These are phyloP conservation scores for Sinodicranocentrus sp. DNA, from an alignment of 2,888 invertebrate species.

Conservation along the genomic window DNA sequence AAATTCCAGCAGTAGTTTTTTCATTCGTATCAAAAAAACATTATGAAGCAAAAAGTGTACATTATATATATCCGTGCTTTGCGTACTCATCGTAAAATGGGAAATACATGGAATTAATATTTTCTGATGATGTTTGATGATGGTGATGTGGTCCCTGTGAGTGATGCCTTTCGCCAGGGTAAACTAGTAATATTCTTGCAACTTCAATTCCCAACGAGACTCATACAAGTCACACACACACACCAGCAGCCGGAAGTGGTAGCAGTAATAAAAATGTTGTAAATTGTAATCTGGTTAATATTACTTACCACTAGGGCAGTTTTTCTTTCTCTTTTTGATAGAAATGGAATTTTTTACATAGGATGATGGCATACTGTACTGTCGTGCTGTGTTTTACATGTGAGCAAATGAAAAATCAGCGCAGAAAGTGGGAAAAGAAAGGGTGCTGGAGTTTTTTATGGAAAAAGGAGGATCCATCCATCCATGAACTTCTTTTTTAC, in stretches of 20 bases:
- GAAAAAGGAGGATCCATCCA: conserved; percentile 24
- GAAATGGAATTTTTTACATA: not conserved
- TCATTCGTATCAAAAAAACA: no score
- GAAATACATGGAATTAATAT: conserved; percentile 8
- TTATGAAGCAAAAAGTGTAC: no score
- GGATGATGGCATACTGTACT: not conserved
- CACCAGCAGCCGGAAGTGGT: conserved; percentile 38
- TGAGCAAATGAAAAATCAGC: not conserved
- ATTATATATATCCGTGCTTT: not conserved
- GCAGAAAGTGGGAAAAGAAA: not conserved
- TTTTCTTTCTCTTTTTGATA: not conserved
- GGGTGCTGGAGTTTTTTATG: not conserved
- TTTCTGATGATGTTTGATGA: conserved; percentile 21
- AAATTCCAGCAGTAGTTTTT: conserved; percentile 15
- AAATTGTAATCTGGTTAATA: conserved; percentile 45
- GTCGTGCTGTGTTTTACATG: not conserved
- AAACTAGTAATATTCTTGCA: not conserved
- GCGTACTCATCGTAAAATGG: conserved; percentile 17
- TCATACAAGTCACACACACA: not conserved
- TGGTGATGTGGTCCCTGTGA: not conserved
- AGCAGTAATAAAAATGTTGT: conserved; percentile 53
- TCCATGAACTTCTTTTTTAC: not conserved
- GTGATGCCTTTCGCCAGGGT: conserved; percentile 5
- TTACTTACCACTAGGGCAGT: not conserved
- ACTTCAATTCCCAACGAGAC: not conserved